phyloP scores from a whole-genome alignment of 2,113 vertebrate genomes.

The Chinchilla lanigera region DNA sequence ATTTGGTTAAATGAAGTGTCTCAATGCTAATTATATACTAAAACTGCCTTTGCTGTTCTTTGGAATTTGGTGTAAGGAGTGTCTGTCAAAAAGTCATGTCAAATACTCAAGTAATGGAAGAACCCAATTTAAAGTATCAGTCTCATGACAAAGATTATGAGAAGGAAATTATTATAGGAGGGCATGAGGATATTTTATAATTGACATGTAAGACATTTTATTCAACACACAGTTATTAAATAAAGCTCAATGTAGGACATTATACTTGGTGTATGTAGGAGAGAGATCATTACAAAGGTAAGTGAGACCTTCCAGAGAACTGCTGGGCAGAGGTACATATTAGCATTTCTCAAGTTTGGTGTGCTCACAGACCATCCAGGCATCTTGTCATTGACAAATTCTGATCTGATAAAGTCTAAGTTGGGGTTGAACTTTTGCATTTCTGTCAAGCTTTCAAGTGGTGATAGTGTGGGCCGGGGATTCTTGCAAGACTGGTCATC shows the following conservation, averaged over 20 bases:
- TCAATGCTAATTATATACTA: conserved; percentile 47
- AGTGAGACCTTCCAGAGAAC: neutral
- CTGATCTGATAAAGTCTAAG: neutral
- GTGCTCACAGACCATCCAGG: neutral
- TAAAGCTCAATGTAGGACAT: neutral
- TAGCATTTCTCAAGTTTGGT: neutral
- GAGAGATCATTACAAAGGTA: neutral
- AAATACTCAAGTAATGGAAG: conserved; percentile 36
- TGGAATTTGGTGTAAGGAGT: conserved; percentile 34
- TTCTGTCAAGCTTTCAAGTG: neutral
- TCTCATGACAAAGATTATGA: neutral
- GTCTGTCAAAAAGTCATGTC: conserved; percentile 32
- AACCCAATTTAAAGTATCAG: conserved; percentile 5
- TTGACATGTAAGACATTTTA: neutral
- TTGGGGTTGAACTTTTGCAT: neutral
- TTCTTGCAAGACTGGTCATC: neutral
- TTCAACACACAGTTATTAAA: neutral
- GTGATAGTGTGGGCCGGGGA: neutral
- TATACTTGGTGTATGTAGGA: neutral
- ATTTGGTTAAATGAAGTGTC: conserved; percentile 73
- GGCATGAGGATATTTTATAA: neutral
- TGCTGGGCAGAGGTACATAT: neutral
- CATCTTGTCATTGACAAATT: neutral
- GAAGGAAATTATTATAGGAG: neutral
- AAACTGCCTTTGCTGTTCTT: conserved; percentile 38